phyloP scores from a whole-genome alignment of 2,797 vertebrate genomes.

The Acanthurus lineatus region DNA sequence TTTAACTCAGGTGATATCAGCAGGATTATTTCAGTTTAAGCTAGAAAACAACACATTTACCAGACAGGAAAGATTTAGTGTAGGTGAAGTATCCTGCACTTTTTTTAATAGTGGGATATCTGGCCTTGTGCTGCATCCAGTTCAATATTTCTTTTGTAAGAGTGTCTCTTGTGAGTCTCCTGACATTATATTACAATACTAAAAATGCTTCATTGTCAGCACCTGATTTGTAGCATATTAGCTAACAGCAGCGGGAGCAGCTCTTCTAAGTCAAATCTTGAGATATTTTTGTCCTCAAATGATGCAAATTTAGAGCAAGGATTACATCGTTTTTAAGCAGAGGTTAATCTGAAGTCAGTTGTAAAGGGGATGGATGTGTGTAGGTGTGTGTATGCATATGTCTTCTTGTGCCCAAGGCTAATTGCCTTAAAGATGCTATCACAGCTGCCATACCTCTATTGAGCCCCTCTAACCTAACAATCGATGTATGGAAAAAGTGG shows the following conservation, averaged over 20 bases:
- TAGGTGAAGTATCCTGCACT: too few relatives aligned
- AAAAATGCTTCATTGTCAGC: not conserved
- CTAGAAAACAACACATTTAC: not conserved
- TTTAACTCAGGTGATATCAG: too few relatives aligned
- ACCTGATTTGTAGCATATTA: not conserved
- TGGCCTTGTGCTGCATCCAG: accelerated
- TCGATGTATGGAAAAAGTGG: constrained; percentile 48
- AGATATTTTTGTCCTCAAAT: not conserved
- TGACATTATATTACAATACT: not conserved
- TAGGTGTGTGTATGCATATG: constrained; percentile 22
- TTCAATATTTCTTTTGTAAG: not conserved
- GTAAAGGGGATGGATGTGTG: not conserved
- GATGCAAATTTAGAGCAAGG: not conserved
- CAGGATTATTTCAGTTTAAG: too few relatives aligned
- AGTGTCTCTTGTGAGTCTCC: too few relatives aligned
- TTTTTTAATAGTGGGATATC: not conserved
- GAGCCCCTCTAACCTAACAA: constrained; percentile 56
- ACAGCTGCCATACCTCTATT: constrained; percentile 51
- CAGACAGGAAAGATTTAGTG: too few relatives aligned
- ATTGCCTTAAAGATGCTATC: constrained; percentile 66
- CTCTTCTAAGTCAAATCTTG: not conserved
- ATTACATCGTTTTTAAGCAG: not conserved
- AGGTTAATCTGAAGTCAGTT: constrained; percentile 2
- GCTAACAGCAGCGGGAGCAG: not conserved
- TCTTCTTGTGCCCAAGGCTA: constrained; percentile 43